Conservation (phyloP, 2,888 invertebrate genomes). For the Microlaimidae sp. region DNA sequence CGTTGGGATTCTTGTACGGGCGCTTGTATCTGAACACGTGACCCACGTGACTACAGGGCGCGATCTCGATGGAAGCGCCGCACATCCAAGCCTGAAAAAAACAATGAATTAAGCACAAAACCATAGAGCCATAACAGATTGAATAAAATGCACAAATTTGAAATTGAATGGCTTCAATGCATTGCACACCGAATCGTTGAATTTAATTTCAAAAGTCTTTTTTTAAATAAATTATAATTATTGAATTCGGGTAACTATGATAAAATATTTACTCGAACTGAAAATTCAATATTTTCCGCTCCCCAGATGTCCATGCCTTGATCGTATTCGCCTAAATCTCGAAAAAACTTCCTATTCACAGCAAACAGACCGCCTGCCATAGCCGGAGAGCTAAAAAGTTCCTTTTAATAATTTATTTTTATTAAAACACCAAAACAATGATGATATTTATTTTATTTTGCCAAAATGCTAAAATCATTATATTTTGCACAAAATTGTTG, state of each 20-base stretch:
- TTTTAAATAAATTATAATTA: too few relatives aligned
- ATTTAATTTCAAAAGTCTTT: too few relatives aligned
- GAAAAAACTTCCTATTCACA: slow-evolving; percentile 87
- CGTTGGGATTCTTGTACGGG: slow-evolving; percentile 95
- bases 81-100: slow-evolving; percentile 56
- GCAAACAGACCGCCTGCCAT: slow-evolving; percentile 89
- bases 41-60: slow-evolving; percentile 84
- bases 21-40: slow-evolving; percentile 95
- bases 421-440: too few relatives aligned
- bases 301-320: slow-evolving; percentile 99
- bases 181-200: too few relatives aligned
- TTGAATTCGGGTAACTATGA: too few relatives aligned
- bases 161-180: too few relatives aligned
- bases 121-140: too few relatives aligned
- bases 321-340: slow-evolving; percentile 91
- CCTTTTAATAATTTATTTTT: background rate
- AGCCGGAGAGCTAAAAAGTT: slow-evolving; percentile 55
- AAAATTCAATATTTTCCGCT: slow-evolving; percentile 84
- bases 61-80: slow-evolving; percentile 81
- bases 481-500: too few relatives aligned
- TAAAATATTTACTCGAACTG: slow-evolving; percentile 56
- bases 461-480: too few relatives aligned
- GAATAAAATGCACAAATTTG: too few relatives aligned
- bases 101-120: background rate
- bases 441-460: too few relatives aligned